A percentile compares a stretch with the other conserved stretches of the same genome.
Conservation (phyloP, 2,113 vertebrate species). For the Deroptyus accipitrinus region DNA sequence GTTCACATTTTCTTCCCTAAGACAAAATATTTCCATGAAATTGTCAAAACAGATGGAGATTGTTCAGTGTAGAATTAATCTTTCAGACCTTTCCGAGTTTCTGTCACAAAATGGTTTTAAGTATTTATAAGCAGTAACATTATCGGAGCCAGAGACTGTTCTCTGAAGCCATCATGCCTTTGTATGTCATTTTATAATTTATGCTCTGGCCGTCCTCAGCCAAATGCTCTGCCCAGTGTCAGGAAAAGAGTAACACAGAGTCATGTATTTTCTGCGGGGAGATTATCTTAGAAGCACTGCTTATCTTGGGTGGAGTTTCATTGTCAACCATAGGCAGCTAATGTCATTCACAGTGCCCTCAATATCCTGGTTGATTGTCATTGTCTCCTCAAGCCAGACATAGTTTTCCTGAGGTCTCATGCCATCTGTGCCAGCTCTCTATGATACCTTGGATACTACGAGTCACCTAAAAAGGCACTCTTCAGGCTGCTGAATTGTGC, state of each 20-base stretch:
- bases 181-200: background rate
- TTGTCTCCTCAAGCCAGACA: background rate
- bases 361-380: background rate
- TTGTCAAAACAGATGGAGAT: background rate
- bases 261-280: background rate
- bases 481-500: background rate
- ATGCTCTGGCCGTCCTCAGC: background rate
- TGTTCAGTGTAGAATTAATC: background rate
- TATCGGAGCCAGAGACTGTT: background rate
- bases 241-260: background rate
- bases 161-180: background rate
- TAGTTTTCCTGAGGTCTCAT: background rate
- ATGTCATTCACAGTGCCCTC: background rate
- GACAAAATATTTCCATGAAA: background rate
- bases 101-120: background rate
- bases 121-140: background rate
- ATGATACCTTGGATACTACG: background rate
- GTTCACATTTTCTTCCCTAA: background rate
- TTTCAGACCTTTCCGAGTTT: background rate
- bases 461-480: background rate
- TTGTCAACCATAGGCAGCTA: background rate
- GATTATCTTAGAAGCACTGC: background rate
- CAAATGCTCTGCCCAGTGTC: background rate
- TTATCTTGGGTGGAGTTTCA: background rate
- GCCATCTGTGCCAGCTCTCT: background rate